Evolutionary conservation across 2,888 invertebrate species (phyloP).

Genomic region (Agrotis puta): DNA sequence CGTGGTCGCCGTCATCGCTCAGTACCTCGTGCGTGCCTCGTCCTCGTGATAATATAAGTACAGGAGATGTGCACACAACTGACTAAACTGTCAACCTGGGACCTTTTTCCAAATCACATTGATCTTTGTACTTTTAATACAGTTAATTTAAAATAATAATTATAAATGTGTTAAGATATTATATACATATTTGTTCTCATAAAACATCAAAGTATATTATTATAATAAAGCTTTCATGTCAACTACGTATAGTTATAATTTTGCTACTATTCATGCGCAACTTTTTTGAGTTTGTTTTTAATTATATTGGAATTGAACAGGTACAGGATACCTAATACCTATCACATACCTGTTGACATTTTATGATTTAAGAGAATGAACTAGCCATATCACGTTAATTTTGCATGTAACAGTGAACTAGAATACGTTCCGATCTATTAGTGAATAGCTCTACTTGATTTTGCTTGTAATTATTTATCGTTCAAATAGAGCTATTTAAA

Average conservation of each 20-base stretch:
- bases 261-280: slow-evolving; percentile 65
- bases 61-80: slow-evolving; percentile 84
- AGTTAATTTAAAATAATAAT: slow-evolving; percentile 76
- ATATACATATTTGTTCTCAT: slow-evolving; percentile 74
- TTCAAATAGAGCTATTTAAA: slow-evolving; percentile 62
- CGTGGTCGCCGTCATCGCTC: slow-evolving; percentile 65
- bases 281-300: slow-evolving; percentile 70
- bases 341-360: slow-evolving; percentile 61
- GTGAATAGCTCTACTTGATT: slow-evolving; percentile 61
- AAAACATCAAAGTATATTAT: slow-evolving; percentile 57
- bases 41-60: slow-evolving; percentile 86
- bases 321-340: slow-evolving; percentile 45
- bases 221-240: slow-evolving; percentile 52
- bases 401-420: slow-evolving; percentile 51
- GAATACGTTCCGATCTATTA: slow-evolving; percentile 41
- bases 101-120: slow-evolving; percentile 81
- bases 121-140: slow-evolving; percentile 80
- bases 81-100: slow-evolving; percentile 74
- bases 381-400: slow-evolving; percentile 63
- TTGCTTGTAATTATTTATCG: slow-evolving; percentile 65
- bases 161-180: slow-evolving; percentile 78
- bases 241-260: slow-evolving; percentile 64
- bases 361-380: slow-evolving; percentile 60
- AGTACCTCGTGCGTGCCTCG: slow-evolving; percentile 80
- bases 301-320: slow-evolving; percentile 62